Base-by-base conservation (phyloP, 2,888 invertebrate genomes). In the Agrotis exclamationis region DNA sequence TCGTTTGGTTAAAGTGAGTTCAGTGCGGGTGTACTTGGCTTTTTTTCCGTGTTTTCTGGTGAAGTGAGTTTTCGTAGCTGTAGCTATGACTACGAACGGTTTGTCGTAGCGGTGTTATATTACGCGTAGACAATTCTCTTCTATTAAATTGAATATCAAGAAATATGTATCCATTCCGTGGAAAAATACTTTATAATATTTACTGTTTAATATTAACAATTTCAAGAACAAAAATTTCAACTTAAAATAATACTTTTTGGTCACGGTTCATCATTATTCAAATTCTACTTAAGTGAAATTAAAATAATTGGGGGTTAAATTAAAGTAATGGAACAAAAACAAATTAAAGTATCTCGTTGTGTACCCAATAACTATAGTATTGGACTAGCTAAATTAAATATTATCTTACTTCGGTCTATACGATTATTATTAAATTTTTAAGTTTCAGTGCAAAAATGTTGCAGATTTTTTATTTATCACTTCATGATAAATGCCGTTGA, bases 1-100 rank as follows among this genome's bases (percentile, higher is more conserved):
- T 22, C 4, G 28, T 53, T 44, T 9, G 14, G 4, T 48, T 20
- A 6, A 33, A 24, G 24, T 53, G 20, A 54, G n/a, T 39, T 48
- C 16, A 53, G 56, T 78, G 76, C 24, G 24, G 13, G n/a, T 44
- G n/a, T n/a, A 5, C 24, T 22, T 22, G 0, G 18, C 3, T 58
- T 13, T 22, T 54, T 16, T 48, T 22, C 48, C 2, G n/a, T 44
- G 24, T 20, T 14, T 5, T 28, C 24, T 54, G 0, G 11, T 48
- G 20, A 18, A 47, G n/a, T 65, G 47, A 16, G n/a, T 16, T 44
- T 9, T 64, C 44, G 47, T 63, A 44, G 16, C 20, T 18, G 1
- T n/a, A n/a, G 1, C 24, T 20, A n/a, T n/a, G 39, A 22, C 16
- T 47, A 63, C n/a, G 11, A 18, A 47, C 33, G 68, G 24, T 20